These are phyloP conservation scores for Otolemur crassicaudatus DNA, from an alignment of 2,797 vertebrate genomes.

Conservation along the genomic window DNA sequence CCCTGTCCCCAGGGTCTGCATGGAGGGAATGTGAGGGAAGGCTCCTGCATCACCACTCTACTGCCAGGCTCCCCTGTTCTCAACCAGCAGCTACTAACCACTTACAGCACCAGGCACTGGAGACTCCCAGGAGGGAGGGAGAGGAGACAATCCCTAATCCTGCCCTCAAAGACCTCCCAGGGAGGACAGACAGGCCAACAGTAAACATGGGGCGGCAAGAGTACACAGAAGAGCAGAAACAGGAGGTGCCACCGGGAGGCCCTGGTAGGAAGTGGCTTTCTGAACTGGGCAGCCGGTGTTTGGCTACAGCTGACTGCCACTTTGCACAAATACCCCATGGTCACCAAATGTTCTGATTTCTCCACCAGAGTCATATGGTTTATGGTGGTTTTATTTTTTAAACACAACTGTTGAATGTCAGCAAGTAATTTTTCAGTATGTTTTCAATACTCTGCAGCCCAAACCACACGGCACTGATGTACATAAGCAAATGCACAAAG, in stretches of 20 bases:
- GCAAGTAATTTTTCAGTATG: background rate
- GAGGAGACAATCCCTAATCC: background rate
- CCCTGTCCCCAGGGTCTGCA: no score
- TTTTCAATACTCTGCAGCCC: background rate
- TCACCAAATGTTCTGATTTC: background rate
- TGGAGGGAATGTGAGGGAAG: fast-evolving
- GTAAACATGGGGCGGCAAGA: fast-evolving
- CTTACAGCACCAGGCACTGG: background rate
- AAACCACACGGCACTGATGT: background rate
- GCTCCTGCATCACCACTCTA: background rate
- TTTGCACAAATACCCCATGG: background rate
- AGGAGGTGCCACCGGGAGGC: background rate
- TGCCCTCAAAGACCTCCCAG: background rate
- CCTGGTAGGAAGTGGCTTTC: background rate
- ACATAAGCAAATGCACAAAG: background rate
- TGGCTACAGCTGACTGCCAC: background rate
- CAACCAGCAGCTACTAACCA: background rate
- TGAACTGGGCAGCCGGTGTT: background rate
- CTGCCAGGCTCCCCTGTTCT: background rate
- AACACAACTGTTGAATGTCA: background rate
- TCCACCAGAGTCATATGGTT: background rate
- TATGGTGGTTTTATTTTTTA: background rate
- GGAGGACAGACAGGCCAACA: background rate
- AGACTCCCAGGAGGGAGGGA: background rate
- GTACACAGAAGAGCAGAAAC: background rate